Base-by-base conservation (phyloP, 2,888 invertebrate species). In the Dicyrtoma fusca region DNA sequence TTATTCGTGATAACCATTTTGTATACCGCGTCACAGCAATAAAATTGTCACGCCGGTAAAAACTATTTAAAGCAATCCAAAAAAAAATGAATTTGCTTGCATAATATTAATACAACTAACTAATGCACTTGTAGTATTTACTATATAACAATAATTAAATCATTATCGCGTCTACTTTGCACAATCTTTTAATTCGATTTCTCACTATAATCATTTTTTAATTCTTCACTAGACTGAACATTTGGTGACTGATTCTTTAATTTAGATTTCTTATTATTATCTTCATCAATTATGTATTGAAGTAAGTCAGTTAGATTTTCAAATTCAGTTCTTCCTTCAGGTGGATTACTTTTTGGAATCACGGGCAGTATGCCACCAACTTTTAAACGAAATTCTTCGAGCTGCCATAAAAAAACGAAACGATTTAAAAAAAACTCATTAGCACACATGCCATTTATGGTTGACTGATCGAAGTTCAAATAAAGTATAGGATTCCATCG, bases 241-340 rank as follows among this genome's bases (percentile, higher is more conserved):
- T 3, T 47, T 63, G 34, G 8, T 34, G 34, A 34, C 8, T 17
- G 21, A 19, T 42, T 49, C 49, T n/a, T 17, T 42, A 1, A 14
- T 47, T 71, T 51, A 8, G 61, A 62, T 71, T 77, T 77, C 0
- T 66, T 34, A 66, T 69, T 72, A 10, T 75, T 70, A 61, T 79
- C 79, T 65, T 78, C 79, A 59, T 79, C 79, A 68, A 77, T 76
- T 21, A 94, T 83, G 84, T 95, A 96, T 77, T 89, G 89, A 81
- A 95, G 85, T 45, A 96, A 86, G 83, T 96, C 95, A 80, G 90
- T 92, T 45, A 96, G 83, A 72, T 91, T 91, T 79, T 88, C 89
- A 81, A 96, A 96, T 82, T 96, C 95, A 34, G 92, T 94, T 82
- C 94, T 88, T 79, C 94, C 92, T 81, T 88, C 88, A 0, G 92